A percentile compares a stretch with the other conserved stretches of the same genome.
Evolutionary conservation across 2,888 invertebrate species (phyloP).

Genomic region (Lycaena phlaeas): DNA sequence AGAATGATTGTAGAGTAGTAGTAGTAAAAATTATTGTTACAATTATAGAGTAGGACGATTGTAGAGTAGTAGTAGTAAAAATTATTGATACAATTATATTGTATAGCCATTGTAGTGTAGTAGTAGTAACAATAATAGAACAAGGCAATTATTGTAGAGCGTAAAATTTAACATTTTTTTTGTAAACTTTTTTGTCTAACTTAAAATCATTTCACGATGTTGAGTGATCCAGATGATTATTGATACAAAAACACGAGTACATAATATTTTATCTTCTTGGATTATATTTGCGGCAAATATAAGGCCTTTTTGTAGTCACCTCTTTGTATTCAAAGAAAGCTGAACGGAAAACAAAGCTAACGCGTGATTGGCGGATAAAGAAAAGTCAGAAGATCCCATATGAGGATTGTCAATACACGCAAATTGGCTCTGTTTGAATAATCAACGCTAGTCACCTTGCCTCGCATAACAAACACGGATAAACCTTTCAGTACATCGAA

Average conservation of each 20-base stretch:
- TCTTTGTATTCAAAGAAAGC: constrained; percentile 5
- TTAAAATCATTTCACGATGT: background rate
- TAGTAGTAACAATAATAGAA: too few relatives aligned
- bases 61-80: too few relatives aligned
- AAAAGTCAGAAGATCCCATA: constrained; percentile 4
- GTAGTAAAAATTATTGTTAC: too few relatives aligned
- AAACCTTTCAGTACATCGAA: too few relatives aligned
- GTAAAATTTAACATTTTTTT: too few relatives aligned
- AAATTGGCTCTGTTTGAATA: constrained; percentile 7
- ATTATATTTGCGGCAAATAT: background rate
- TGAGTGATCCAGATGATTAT: constrained; percentile 2
- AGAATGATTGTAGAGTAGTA: too few relatives aligned
- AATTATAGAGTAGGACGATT: too few relatives aligned
- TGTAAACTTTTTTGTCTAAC: too few relatives aligned
- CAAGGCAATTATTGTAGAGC: too few relatives aligned
- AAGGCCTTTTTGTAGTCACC: background rate
- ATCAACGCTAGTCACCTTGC: background rate
- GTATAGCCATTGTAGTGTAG: too few relatives aligned
- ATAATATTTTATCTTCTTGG: background rate
- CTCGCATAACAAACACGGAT: too few relatives aligned
- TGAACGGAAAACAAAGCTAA: constrained; percentile 6
- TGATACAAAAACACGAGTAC: background rate
- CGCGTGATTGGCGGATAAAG: constrained; percentile 11
- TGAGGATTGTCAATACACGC: constrained; percentile 1
- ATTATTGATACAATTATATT: too few relatives aligned